phyloP scores from a whole-genome alignment of 92 coral and sea anemone genomes.

The Isaurus tuberculatus region DNA sequence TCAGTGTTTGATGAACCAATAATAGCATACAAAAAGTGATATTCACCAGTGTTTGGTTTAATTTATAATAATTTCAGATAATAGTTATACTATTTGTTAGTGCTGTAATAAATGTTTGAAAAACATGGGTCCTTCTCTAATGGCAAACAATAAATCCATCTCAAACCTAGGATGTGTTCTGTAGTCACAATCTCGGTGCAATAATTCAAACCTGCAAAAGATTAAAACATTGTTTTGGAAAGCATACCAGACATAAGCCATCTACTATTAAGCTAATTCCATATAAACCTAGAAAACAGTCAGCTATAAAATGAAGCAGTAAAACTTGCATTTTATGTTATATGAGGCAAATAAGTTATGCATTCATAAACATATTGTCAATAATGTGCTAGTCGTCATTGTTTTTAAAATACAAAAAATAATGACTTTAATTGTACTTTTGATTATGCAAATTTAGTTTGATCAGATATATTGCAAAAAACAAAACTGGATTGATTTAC shows the following conservation, averaged over 20 bases:
- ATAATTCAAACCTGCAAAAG: background rate
- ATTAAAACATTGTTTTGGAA: background rate
- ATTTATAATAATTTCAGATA: too few species aligned
- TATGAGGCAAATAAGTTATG: background rate
- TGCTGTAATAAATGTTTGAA: too few species aligned
- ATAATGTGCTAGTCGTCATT: background rate
- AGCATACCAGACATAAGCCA: background rate
- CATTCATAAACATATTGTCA: too few species aligned
- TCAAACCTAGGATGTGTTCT: background rate
- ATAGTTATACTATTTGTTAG: too few species aligned
- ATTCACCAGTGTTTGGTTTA: too few species aligned
- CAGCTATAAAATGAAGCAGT: background rate
- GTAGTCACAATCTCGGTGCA: constrained; percentile 1
- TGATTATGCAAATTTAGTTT: background rate
- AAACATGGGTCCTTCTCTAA: too few species aligned
- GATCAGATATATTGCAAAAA: background rate
- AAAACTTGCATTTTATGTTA: background rate
- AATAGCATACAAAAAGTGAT: too few species aligned
- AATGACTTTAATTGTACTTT: background rate
- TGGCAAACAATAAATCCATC: too few species aligned
- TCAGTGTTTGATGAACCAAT: too few species aligned
- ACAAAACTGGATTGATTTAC: background rate
- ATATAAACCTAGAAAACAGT: background rate
- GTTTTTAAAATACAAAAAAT: background rate
- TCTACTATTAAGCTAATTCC: background rate